Evolutionary conservation across 2,888 invertebrate genomes (phyloP), one percentile per base, ranked within the genome.

Genomic region (Noctua comes): DNA sequence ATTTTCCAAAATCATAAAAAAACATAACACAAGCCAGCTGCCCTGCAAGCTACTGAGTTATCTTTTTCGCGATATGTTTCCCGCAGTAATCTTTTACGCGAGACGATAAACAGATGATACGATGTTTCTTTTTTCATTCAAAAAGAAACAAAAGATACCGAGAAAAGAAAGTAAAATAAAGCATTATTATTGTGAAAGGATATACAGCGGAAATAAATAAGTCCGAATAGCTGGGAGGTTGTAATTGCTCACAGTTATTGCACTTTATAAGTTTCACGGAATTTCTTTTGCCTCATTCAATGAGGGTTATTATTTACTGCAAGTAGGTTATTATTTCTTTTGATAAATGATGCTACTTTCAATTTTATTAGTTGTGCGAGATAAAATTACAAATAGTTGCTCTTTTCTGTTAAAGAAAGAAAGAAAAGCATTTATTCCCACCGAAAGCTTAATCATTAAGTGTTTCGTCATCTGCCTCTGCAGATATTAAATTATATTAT

Each of bases 61-160:
- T 70, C 40, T 70, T 57, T 73, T 48, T 27, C 24, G 31, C 46
- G 16, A 66, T 73, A 80, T 74, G 71, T 48, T 79, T 64, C 10
- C 70, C 76, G 21, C 13, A 64, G 76, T 85, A 73, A 76, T 83
- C 48, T 76, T 82, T 76, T 85, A 85, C 62, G 57, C 69, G 48
- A 73, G 73, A 75, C 57, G 46, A 82, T 76, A 76, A 85, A 81
- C 82, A 85, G 81, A 83, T 72, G 85, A 48, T 48, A 43, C 27
- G 10, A 16, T 64, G 36, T 54, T 69, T 73, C 31, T 31, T 76
- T 65, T 78, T 69, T 51, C n/a, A 43, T 59, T 2, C 13, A 40
- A 70, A 80, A 43, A 36, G 27, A 69, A 73, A 85, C 40, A 73
- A 70, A 85, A 70, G 8, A 62, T 46, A 46, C 31, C 31, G 11